phyloP scores from a whole-genome alignment of 2,797 vertebrate genomes.

The Spinus pinus region DNA sequence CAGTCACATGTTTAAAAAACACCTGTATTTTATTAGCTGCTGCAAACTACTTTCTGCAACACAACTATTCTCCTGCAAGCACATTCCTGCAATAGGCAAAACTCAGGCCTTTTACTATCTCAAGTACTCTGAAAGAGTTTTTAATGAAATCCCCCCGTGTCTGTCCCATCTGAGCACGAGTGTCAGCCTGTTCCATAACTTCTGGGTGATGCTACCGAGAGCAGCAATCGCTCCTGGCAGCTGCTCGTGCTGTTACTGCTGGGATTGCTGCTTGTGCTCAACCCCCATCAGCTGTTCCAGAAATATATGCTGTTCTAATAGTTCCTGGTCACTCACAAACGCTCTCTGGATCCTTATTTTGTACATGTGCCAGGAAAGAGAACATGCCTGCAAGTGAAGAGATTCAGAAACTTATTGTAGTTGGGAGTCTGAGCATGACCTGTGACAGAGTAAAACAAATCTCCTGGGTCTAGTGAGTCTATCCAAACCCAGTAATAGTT shows the following conservation, averaged over 20 bases:
- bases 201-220: not conserved
- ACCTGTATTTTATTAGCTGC: not conserved
- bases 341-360: slow-evolving; percentile 33
- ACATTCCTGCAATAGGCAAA: not conserved
- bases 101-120: not conserved
- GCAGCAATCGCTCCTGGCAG: not conserved
- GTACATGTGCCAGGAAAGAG: slow-evolving; percentile 33
- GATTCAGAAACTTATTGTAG: slow-evolving; percentile 1
- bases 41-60: not conserved
- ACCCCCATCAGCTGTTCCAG: slow-evolving; percentile 28
- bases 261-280: not conserved
- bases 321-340: slow-evolving; percentile 26
- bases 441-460: slow-evolving; percentile 38
- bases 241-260: not conserved
- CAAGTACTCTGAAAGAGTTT: not conserved
- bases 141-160: not conserved
- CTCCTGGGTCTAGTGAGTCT: slow-evolving; percentile 38
- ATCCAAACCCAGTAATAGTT: slow-evolving; percentile 28
- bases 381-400: slow-evolving; percentile 3
- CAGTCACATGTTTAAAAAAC: not conserved
- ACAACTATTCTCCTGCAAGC: not conserved
- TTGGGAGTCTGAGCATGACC: slow-evolving; percentile 23
- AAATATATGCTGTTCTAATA: slow-evolving; percentile 14
- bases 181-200: not conserved
- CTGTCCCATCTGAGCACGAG: not conserved